Conservation (phyloP, 2,888 invertebrate genomes). For the Cantharis rustica region DNA sequence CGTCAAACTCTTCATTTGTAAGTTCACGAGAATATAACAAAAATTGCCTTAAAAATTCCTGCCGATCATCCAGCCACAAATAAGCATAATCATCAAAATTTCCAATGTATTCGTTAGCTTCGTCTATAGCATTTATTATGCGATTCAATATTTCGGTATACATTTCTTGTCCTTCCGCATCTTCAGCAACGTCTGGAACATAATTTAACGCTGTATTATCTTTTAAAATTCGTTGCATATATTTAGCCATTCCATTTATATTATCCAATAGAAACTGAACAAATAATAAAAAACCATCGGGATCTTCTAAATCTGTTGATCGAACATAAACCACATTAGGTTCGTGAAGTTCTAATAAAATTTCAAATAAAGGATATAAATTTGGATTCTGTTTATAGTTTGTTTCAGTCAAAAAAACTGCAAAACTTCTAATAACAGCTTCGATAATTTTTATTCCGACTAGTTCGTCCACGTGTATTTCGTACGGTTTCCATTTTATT, state of each 20-base stretch:
- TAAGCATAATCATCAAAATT: constrained; percentile 72
- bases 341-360: constrained; percentile 73
- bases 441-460: constrained; percentile 63
- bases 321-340: constrained; percentile 77
- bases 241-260: constrained; percentile 73
- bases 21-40: constrained; percentile 76
- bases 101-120: constrained; percentile 53
- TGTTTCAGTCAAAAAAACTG: constrained; percentile 66
- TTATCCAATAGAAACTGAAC: constrained; percentile 75
- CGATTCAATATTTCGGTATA: constrained; percentile 60
- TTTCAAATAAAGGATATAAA: constrained; percentile 73
- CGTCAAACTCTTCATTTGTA: constrained; percentile 73
- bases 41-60: constrained; percentile 77
- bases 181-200: constrained; percentile 61
- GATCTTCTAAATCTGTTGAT: constrained; percentile 68
- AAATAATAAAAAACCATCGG: constrained; percentile 69
- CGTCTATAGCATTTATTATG: constrained; percentile 48
- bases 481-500: constrained; percentile 65
- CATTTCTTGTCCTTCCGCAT: constrained; percentile 64
- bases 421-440: constrained; percentile 61
- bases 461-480: constrained; percentile 67
- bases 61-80: constrained; percentile 81
- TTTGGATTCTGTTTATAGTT: constrained; percentile 60
- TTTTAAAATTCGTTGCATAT: constrained; percentile 67
- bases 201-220: constrained; percentile 24